These are phyloP conservation scores for Aramus guarauna DNA, from an alignment of 2,113 vertebrate species.

Conservation along the genomic window DNA sequence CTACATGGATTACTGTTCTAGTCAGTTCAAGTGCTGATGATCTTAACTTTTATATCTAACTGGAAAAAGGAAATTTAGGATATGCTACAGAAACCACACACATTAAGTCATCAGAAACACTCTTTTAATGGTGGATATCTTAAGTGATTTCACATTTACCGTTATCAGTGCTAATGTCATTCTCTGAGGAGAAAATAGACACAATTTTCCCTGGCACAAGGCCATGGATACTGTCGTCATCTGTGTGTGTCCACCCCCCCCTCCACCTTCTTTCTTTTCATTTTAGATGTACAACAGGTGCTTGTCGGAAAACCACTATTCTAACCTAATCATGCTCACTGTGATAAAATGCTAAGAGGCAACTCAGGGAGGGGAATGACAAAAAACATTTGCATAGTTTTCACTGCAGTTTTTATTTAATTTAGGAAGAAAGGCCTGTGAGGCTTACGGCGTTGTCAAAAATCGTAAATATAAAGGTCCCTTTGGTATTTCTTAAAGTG, in stretches of 20 bases:
- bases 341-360: constrained; percentile 42
- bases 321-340: constrained; percentile 21
- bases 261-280: neutral
- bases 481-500: constrained; percentile 37
- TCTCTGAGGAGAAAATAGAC: neutral
- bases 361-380: constrained; percentile 15
- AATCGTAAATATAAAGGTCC: constrained; percentile 26
- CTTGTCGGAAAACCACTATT: neutral
- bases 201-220: neutral
- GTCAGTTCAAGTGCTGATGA: neutral
- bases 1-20: neutral
- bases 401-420: constrained; percentile 44
- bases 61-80: neutral
- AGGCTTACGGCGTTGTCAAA: constrained; percentile 5
- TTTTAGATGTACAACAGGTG: neutral
- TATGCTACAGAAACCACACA: neutral
- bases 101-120: neutral
- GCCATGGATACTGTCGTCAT: neutral
- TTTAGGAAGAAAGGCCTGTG: constrained; percentile 25
- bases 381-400: constrained; percentile 50
- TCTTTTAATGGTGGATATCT: neutral
- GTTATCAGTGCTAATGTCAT: neutral
- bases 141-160: neutral
- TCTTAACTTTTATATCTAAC: neutral
- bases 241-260: too few relatives aligned